Conservation (phyloP, 2,888 invertebrate genomes). For the Marasmarcha lunaedactyla region DNA sequence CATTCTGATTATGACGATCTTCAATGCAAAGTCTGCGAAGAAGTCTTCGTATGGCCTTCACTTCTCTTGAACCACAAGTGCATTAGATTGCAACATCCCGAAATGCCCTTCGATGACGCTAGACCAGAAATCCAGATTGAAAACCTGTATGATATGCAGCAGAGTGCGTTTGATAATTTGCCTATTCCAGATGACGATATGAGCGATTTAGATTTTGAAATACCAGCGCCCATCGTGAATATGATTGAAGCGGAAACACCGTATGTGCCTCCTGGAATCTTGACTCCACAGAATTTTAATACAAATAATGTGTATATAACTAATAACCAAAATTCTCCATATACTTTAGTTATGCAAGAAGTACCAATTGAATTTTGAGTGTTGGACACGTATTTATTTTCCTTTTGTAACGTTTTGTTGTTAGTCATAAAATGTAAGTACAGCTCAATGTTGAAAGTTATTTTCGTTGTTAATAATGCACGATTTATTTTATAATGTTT, state of each 20-base stretch:
- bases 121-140: conserved; percentile 43
- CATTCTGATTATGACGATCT: conserved; percentile 29
- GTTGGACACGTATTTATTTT: no score
- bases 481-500: no score
- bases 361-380: conserved; percentile 51
- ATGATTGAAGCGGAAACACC: conserved; percentile 29
- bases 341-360: conserved; percentile 44
- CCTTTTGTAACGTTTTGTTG: no score
- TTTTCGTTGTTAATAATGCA: no score
- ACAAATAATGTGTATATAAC: neutral
- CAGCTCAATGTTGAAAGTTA: no score
- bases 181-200: conserved; percentile 21
- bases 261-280: conserved; percentile 2
- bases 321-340: conserved; percentile 27
- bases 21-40: conserved; percentile 40
- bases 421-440: no score
- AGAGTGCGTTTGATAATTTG: conserved; percentile 30
- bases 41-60: conserved; percentile 45
- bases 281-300: neutral
- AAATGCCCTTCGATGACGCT: conserved; percentile 42
- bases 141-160: conserved; percentile 23
- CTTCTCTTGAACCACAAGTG: conserved; percentile 38
- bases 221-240: conserved; percentile 45
- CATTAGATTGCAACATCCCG: conserved; percentile 30
- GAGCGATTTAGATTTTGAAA: conserved; percentile 43